These are phyloP conservation scores for Contarinia nasturtii DNA, from an alignment of 1,140 invertebrate species.

Conservation along the genomic window DNA sequence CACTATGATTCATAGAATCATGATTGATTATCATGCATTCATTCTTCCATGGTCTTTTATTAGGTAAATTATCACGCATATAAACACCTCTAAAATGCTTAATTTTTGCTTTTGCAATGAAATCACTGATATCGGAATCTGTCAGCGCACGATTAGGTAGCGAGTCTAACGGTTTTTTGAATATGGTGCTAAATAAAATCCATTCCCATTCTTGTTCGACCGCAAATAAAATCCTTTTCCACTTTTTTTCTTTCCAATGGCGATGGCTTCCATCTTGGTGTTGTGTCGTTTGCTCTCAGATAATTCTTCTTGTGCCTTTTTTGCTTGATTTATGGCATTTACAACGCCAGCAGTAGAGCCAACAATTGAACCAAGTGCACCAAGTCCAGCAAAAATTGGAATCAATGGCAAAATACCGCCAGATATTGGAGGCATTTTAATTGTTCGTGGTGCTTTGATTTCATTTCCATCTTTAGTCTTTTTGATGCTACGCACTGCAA, in stretches of 20 bases:
- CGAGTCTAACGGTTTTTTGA: too few relatives aligned
- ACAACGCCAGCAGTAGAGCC: conserved; percentile 9
- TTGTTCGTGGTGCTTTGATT: conserved; percentile 11
- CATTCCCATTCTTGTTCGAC: conserved; percentile 13
- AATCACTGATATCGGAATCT: too few relatives aligned
- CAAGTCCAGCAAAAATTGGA: conserved; percentile 20
- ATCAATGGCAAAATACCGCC: conserved; percentile 19
- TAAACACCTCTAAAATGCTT: background rate
- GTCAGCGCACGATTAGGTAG: too few relatives aligned
- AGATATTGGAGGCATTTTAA: conserved; percentile 15
- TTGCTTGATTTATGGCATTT: conserved; percentile 10
- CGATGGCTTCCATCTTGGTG: conserved; percentile 12
- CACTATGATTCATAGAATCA: background rate
- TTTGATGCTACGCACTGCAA: conserved; percentile 5
- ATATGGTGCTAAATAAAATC: conserved; percentile 3
- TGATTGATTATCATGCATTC: background rate
- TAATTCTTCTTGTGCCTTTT: conserved; percentile 11
- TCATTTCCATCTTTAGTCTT: conserved; percentile 6
- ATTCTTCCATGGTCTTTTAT: background rate
- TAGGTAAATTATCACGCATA: background rate
- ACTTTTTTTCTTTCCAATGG: conserved; percentile 2
- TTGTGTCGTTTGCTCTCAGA: conserved; percentile 13
- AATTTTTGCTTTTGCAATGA: background rate
- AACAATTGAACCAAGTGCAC: conserved; percentile 13
- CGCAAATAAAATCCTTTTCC: conserved; percentile 16